A percentile compares a stretch with the other conserved stretches of the same genome.
These are phyloP conservation scores for Crocuta crocuta DNA, from an alignment of 2,113 vertebrate genomes.

Conservation along the genomic window DNA sequence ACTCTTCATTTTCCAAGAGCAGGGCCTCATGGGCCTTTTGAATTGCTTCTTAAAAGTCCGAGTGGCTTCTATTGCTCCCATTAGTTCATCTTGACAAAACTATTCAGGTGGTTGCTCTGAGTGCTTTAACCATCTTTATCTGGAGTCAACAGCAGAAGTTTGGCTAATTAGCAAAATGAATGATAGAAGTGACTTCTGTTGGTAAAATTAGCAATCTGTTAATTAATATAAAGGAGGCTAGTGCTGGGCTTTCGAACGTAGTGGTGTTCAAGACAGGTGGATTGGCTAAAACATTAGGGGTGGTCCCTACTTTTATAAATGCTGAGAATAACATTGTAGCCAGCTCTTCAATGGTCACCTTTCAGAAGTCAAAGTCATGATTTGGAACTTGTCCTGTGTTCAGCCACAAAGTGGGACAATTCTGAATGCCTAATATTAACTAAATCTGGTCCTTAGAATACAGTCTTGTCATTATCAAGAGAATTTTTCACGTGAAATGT, in stretches of 20 bases:
- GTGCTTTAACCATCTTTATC: not conserved
- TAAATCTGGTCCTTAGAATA: not conserved
- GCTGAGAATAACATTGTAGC: not conserved
- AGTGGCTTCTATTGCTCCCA: slow-evolving; percentile 29
- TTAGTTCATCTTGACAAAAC: slow-evolving; percentile 14
- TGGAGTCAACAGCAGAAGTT: slow-evolving; percentile 26
- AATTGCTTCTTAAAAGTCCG: slow-evolving; percentile 50
- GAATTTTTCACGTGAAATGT: not conserved
- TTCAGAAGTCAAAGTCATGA: not conserved
- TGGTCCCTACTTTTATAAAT: not conserved
- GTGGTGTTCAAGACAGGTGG: not conserved
- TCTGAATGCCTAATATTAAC: not conserved
- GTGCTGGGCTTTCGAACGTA: not conserved
- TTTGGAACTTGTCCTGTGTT: not conserved
- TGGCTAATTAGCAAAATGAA: slow-evolving; percentile 33
- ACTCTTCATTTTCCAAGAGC: slow-evolving; percentile 24
- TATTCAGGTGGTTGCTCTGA: not conserved
- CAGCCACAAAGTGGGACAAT: not conserved
- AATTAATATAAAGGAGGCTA: not conserved
- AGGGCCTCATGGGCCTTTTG: not conserved
- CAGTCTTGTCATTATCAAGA: not conserved
- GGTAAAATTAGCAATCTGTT: slow-evolving; percentile 46
- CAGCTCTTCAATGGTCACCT: not conserved
- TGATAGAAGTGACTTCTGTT: not conserved
- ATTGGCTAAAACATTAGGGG: not conserved